A percentile compares a stretch with the other conserved stretches of the same genome.
Evolutionary conservation across 2,888 invertebrate species (phyloP).

Genomic region (Sesia apiformis): DNA sequence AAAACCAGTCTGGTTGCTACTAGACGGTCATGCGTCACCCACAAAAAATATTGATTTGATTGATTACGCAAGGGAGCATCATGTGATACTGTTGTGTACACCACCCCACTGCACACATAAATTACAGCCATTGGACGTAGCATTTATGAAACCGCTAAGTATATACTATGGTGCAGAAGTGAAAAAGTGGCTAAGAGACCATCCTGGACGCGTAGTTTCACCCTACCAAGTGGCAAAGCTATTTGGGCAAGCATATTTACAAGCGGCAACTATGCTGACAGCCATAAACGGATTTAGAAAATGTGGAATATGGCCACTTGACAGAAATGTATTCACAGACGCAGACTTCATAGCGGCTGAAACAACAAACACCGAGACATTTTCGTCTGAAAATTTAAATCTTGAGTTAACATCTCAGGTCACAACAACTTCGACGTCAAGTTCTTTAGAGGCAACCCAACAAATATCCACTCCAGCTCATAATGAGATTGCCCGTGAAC

Average conservation of each 20-base stretch:
- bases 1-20: slow-evolving; percentile 21
- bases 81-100: slow-evolving; percentile 25
- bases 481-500: too few species aligned
- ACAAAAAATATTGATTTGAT: slow-evolving; percentile 18
- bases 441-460: too few species aligned
- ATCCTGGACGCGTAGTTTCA: slow-evolving; percentile 21
- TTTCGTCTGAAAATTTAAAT: too few species aligned
- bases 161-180: slow-evolving; percentile 21
- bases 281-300: too few species aligned
- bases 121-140: too few species aligned
- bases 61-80: slow-evolving; percentile 22
- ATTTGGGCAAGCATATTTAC: too few species aligned
- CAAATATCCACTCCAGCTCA: too few species aligned
- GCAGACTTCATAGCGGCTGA: too few species aligned
- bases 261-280: too few species aligned
- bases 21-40: slow-evolving; percentile 27
- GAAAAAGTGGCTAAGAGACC: slow-evolving; percentile 16
- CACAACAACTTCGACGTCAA: slow-evolving; percentile 1
- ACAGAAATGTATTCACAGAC: too few species aligned
- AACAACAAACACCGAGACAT: slow-evolving; percentile 7
- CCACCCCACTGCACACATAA: slow-evolving; percentile 29
- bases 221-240: too few species aligned
- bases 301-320: too few species aligned
- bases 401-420: background rate
- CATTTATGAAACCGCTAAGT: slow-evolving; percentile 19